phyloP scores from a whole-genome alignment of 2,888 invertebrate species.

The Hymenopus coronatus region DNA sequence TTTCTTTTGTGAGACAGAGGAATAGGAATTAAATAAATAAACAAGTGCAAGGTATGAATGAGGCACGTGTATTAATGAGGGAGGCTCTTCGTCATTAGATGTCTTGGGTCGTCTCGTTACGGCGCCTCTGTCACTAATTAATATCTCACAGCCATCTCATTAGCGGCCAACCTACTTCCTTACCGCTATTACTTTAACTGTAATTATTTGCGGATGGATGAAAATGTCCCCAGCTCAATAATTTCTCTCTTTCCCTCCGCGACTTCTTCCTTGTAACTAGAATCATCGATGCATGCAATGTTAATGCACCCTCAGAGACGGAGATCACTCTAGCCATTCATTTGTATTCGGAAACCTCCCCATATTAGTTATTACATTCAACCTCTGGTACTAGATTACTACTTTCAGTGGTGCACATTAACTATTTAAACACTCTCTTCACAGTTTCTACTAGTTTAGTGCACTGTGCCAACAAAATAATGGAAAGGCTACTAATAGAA shows the following conservation, averaged over 20 bases:
- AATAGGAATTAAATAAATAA: background rate
- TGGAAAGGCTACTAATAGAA: too few species aligned
- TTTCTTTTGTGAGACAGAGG: background rate
- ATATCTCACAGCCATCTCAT: constrained; percentile 17
- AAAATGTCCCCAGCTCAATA: background rate
- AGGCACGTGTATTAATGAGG: background rate
- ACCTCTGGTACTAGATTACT: too few species aligned
- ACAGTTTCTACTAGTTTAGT: too few species aligned
- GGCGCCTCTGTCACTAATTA: constrained; percentile 17
- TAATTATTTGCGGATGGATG: background rate
- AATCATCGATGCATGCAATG: background rate
- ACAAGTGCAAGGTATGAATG: background rate
- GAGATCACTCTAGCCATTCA: background rate
- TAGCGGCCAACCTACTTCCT: constrained; percentile 3
- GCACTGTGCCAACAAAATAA: too few species aligned
- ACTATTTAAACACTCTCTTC: too few species aligned
- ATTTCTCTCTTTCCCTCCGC: background rate
- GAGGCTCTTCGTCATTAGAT: background rate
- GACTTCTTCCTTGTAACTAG: background rate
- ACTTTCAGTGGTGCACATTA: too few species aligned
- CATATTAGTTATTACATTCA: background rate
- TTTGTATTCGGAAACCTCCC: background rate
- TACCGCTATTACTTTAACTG: background rate
- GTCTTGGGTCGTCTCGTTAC: background rate
- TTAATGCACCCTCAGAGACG: background rate